Evolutionary conservation across 2,113 vertebrate genomes (phyloP).

Genomic region (Pseudopipra pipra): DNA sequence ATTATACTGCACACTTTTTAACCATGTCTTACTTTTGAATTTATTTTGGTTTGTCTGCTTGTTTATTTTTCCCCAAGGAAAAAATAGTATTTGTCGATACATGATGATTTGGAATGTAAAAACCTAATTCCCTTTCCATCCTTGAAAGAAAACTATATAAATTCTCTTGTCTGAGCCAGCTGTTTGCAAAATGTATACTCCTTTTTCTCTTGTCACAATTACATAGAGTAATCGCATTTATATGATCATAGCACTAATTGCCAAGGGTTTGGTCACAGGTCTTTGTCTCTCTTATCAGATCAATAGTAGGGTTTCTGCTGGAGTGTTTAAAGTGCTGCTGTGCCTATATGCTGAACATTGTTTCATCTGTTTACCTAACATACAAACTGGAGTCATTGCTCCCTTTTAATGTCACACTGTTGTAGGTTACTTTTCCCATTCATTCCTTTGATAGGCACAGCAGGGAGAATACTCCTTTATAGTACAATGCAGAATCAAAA

Average conservation of each 20-base stretch:
- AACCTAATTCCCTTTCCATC: neutral
- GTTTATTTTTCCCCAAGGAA: neutral
- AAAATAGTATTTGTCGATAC: neutral
- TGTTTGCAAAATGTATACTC: neutral
- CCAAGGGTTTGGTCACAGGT: neutral
- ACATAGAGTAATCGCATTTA: neutral
- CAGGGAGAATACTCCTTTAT: neutral
- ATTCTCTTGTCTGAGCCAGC: neutral
- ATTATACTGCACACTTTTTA: neutral
- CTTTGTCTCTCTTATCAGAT: neutral
- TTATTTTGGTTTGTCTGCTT: neutral
- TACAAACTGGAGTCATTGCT: neutral
- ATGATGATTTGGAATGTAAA: neutral
- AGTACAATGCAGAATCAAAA: neutral
- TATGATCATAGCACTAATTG: neutral
- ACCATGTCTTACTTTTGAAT: neutral
- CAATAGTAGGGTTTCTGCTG: neutral
- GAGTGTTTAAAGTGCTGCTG: neutral
- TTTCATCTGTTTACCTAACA: neutral
- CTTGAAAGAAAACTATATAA: neutral
- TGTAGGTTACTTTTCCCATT: neutral
- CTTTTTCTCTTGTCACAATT: neutral
- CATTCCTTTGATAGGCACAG: neutral
- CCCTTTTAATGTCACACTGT: neutral
- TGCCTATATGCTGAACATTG: neutral